Evolutionary conservation across 2,113 vertebrate genomes (phyloP).

Genomic region (Rhinopomastus cyanomelas): DNA sequence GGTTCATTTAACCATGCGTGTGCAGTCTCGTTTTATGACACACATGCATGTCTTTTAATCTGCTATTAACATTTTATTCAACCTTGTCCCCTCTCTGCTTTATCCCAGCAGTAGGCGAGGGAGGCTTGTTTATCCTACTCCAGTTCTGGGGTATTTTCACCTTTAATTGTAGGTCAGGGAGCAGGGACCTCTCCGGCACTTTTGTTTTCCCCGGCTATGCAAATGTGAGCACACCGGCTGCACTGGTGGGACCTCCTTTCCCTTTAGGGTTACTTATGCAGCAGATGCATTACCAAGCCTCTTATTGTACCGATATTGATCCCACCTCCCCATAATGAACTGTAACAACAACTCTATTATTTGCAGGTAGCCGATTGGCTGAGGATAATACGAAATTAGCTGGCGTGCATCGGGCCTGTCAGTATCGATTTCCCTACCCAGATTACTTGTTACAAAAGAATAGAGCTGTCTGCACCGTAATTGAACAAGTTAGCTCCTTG

Average conservation of each 20-base stretch:
- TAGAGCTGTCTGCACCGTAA: constrained; percentile 98
- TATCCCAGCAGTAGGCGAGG: neutral
- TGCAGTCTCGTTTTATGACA: neutral
- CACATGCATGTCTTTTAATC: constrained; percentile 27
- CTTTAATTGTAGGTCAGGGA: constrained; percentile 51
- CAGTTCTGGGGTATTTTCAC: constrained; percentile 14
- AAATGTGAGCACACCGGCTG: neutral
- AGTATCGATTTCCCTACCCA: constrained; percentile 98
- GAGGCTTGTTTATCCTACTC: constrained; percentile 28
- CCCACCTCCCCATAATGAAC: constrained; percentile 89
- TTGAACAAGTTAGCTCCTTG: constrained; percentile 99
- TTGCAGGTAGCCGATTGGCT: constrained; percentile 87
- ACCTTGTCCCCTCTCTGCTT: neutral
- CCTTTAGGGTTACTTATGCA: constrained; percentile 60
- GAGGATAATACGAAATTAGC: constrained; percentile 99
- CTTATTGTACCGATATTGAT: constrained; percentile 85
- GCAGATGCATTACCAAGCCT: constrained; percentile 75
- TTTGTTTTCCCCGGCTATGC: constrained; percentile 39
- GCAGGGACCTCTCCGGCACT: neutral
- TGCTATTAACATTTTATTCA: constrained; percentile 34
- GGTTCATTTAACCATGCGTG: neutral
- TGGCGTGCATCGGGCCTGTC: constrained; percentile 90
- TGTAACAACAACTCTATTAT: constrained; percentile 97
- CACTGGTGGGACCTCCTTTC: constrained; percentile 47
- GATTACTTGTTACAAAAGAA: constrained; percentile 99